phyloP scores from a whole-genome alignment of 2,888 invertebrate species.

The Sarcophaga rosellei region DNA sequence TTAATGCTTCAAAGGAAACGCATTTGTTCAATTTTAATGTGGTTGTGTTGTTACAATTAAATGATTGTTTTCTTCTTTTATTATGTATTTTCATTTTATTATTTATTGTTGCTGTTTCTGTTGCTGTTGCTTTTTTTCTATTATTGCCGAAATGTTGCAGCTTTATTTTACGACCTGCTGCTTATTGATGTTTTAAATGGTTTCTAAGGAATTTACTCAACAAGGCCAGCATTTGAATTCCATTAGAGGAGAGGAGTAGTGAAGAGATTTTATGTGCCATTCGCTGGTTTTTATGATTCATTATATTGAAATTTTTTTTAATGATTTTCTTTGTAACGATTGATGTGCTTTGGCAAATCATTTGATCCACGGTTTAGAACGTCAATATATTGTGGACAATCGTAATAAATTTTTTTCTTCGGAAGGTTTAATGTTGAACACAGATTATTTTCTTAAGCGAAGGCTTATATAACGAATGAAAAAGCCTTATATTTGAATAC shows the following conservation, averaged over 20 bases:
- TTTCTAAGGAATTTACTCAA: neutral
- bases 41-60: conserved; percentile 56
- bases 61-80: conserved; percentile 34
- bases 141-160: neutral
- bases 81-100: too few species aligned
- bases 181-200: conserved; percentile 4
- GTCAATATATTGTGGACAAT: too few species aligned
- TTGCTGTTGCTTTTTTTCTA: neutral
- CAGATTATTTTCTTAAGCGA: too few species aligned
- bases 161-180: conserved; percentile 35
- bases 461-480: too few species aligned
- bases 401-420: too few species aligned
- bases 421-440: too few species aligned
- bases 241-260: neutral
- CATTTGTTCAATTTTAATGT: conserved; percentile 52
- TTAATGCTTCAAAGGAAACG: conserved; percentile 28
- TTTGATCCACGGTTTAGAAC: too few species aligned
- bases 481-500: too few species aligned
- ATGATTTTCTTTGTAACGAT: neutral
- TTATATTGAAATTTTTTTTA: conserved; percentile 3
- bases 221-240: neutral
- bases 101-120: neutral
- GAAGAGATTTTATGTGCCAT: neutral
- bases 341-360: too few species aligned
- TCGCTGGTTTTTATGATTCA: neutral